phyloP scores from a whole-genome alignment of 2,113 vertebrate genomes.

The Hemibagrus wyckioides region DNA sequence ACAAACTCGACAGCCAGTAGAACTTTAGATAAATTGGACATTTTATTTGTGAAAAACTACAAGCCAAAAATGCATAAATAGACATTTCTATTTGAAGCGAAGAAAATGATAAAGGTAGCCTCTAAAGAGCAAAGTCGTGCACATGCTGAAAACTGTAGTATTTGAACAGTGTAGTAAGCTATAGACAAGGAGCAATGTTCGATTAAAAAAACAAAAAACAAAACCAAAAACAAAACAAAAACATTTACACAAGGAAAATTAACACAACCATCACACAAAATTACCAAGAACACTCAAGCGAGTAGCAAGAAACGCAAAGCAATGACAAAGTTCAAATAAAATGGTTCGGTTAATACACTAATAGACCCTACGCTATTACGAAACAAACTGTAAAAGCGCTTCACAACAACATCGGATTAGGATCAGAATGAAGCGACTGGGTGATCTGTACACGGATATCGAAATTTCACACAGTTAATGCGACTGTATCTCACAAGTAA shows the following conservation, averaged over 20 bases:
- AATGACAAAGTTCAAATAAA: slow-evolving; percentile 62
- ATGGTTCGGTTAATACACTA: slow-evolving; percentile 66
- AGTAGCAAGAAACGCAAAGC: slow-evolving; percentile 79
- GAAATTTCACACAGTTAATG: slow-evolving; percentile 76
- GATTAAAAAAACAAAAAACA: slow-evolving; percentile 59
- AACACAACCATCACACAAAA: slow-evolving; percentile 94
- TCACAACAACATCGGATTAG: slow-evolving; percentile 94
- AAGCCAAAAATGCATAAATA: slow-evolving; percentile 99
- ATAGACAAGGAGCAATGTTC: slow-evolving; percentile 96
- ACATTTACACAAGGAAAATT: slow-evolving; percentile 95
- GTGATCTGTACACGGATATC: slow-evolving; percentile 90
- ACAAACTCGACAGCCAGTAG: slow-evolving; percentile 28
- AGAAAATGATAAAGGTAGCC: slow-evolving; percentile 92
- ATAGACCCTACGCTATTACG: slow-evolving; percentile 86
- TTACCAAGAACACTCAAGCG: slow-evolving; percentile 94
- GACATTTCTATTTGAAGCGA: slow-evolving; percentile 99
- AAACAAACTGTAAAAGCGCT: slow-evolving; percentile 88
- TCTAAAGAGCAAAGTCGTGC: slow-evolving; percentile 98
- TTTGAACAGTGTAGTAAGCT: slow-evolving; percentile 96
- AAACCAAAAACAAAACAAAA: slow-evolving; percentile 50
- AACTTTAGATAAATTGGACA: slow-evolving; percentile 87
- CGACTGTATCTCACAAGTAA: slow-evolving; percentile 90
- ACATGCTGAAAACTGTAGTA: slow-evolving; percentile 99
- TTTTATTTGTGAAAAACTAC: slow-evolving; percentile 99
- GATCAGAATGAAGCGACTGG: slow-evolving; percentile 88